Evolutionary conservation across 2,113 vertebrate species (phyloP).

Genomic region (Balaeniceps rex): DNA sequence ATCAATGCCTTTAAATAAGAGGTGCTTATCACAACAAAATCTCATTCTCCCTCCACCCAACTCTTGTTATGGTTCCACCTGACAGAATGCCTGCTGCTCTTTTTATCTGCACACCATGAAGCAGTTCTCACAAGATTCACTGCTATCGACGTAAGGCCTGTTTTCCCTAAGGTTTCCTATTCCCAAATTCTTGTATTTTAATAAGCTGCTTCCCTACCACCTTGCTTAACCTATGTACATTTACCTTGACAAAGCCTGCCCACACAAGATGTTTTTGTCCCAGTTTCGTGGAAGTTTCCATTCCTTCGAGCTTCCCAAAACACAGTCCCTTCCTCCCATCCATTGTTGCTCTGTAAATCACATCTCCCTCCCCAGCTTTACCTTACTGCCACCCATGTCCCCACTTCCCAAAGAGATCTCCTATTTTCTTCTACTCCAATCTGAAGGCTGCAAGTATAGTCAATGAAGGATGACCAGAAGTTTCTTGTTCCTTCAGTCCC

Average conservation of each 20-base stretch:
- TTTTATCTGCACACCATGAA: not conserved
- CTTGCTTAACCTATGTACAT: not conserved
- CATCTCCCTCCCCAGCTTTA: not conserved
- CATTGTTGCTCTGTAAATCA: not conserved
- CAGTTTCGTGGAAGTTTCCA: not conserved
- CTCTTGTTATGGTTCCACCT: not conserved
- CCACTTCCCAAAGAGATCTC: not conserved
- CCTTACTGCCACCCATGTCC: not conserved
- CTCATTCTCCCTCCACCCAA: not conserved
- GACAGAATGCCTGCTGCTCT: not conserved
- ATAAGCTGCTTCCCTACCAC: not conserved
- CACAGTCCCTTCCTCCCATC: not conserved
- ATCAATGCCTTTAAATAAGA: not conserved
- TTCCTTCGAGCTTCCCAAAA: not conserved
- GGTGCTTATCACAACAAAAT: not conserved
- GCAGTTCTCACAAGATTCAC: not conserved
- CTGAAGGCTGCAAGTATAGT: not conserved
- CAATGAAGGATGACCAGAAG: not conserved
- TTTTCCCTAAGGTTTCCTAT: not conserved
- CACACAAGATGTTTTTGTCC: not conserved
- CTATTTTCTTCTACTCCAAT: not conserved
- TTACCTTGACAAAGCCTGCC: not conserved
- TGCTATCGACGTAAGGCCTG: rapidly evolving
- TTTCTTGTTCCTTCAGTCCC: not conserved
- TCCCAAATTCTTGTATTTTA: not conserved